Conservation (phyloP, 2,888 invertebrate genomes). For the Cheilosia vernalis region DNA sequence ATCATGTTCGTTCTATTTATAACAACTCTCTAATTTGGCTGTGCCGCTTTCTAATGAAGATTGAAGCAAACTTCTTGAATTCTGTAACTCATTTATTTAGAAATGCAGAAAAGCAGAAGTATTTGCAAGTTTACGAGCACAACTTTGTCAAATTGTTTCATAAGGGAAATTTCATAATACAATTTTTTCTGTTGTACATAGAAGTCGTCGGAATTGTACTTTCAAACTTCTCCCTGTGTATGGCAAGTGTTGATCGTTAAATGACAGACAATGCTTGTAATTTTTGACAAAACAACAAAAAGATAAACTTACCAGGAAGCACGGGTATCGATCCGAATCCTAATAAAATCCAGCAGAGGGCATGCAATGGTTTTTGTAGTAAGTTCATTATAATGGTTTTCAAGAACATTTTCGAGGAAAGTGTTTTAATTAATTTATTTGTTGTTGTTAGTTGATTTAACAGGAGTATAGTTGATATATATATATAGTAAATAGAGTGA, state of each 20-base stretch:
- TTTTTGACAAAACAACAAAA: background rate
- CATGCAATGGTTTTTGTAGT: constrained; percentile 74
- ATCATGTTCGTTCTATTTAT: too few species aligned
- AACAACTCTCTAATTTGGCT: too few species aligned
- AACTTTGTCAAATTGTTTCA: background rate
- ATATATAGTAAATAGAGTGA: constrained; percentile 45
- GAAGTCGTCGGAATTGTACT: background rate
- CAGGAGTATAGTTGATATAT: constrained; percentile 65
- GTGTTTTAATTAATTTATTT: constrained; percentile 40
- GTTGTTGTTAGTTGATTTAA: constrained; percentile 40
- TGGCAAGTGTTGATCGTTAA: background rate
- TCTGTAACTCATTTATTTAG: too few species aligned
- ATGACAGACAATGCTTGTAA: background rate
- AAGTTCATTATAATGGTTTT: constrained; percentile 73
- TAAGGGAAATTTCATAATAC: background rate
- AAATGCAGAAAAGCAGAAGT: background rate
- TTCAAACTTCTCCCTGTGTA: background rate
- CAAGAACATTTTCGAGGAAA: constrained; percentile 70
- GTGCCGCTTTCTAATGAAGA: too few species aligned
- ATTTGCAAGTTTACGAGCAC: background rate
- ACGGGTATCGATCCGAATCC: constrained; percentile 76
- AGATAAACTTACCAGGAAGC: constrained; percentile 75
- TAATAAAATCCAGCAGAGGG: constrained; percentile 76
- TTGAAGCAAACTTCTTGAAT: too few species aligned
- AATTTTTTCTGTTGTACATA: background rate